phyloP scores from a whole-genome alignment of 2,113 vertebrate species.

The Bubo scandiacus region DNA sequence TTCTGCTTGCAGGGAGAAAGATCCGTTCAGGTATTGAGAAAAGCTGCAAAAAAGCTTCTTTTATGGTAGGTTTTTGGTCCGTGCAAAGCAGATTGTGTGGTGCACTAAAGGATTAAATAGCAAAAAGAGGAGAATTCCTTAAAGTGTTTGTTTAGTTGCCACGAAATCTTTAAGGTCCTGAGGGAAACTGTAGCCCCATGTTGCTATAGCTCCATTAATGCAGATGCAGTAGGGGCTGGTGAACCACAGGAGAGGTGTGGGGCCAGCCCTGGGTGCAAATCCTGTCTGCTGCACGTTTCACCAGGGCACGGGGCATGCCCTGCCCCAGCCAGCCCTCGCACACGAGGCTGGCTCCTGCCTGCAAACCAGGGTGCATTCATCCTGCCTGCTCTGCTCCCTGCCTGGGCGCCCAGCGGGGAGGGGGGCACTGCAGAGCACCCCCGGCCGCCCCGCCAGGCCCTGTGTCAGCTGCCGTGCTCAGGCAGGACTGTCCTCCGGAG shows the following conservation, averaged over 20 bases:
- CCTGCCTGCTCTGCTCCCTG: neutral
- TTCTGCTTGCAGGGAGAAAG: neutral
- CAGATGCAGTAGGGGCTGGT: accelerated
- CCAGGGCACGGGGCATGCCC: neutral
- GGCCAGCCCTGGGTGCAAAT: neutral
- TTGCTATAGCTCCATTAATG: neutral
- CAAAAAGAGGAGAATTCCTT: neutral
- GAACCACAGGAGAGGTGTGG: neutral
- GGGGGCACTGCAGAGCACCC: neutral
- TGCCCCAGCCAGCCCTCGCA: neutral
- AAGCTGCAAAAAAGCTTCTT: accelerated
- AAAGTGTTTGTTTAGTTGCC: neutral
- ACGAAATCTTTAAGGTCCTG: neutral
- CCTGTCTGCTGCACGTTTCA: neutral
- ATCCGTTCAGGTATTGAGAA: accelerated
- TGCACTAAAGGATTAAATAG: neutral
- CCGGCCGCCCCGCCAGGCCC: accelerated
- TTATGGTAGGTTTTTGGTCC: neutral
- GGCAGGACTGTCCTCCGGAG: neutral
- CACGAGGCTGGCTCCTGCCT: neutral
- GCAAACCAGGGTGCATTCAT: accelerated
- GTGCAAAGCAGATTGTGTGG: neutral
- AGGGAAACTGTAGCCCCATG: neutral
- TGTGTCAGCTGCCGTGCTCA: accelerated
- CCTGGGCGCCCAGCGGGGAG: neutral